Evolutionary conservation across 2,888 invertebrate species (phyloP).

Genomic region (Orthosia gothica): DNA sequence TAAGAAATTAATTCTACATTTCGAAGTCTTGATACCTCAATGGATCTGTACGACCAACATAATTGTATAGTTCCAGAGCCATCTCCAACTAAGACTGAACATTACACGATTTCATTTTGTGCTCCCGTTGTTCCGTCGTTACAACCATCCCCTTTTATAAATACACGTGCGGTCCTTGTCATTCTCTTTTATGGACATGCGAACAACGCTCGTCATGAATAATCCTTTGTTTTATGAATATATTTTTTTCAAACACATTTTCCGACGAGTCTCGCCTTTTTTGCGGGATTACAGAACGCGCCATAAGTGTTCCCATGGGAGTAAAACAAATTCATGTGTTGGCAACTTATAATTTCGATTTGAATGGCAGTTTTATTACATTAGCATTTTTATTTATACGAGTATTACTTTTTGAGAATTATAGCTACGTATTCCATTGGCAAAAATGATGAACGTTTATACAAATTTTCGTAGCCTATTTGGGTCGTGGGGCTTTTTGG

Average conservation of each 20-base stretch:
- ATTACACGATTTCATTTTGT: slow-evolving; percentile 30
- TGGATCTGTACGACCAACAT: not conserved
- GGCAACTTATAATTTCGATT: slow-evolving; percentile 48
- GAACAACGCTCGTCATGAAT: slow-evolving; percentile 64
- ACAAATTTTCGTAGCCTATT: not conserved
- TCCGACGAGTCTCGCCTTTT: slow-evolving; percentile 35
- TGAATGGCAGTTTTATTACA: slow-evolving; percentile 47
- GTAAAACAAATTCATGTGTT: slow-evolving; percentile 38
- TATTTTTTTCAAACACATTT: slow-evolving; percentile 56
- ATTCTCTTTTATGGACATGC: slow-evolving; percentile 63
- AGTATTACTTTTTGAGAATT: slow-evolving; percentile 29
- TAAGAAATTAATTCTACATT: not conserved
- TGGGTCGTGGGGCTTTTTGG: not conserved
- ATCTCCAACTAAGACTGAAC: not conserved
- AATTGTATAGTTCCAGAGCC: not conserved
- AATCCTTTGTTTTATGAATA: slow-evolving; percentile 65
- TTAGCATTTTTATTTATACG: slow-evolving; percentile 52
- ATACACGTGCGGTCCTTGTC: slow-evolving; percentile 55
- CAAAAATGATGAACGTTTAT: not conserved
- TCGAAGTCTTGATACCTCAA: not conserved
- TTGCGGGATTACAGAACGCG: slow-evolving; percentile 39
- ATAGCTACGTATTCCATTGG: not conserved
- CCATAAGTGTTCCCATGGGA: slow-evolving; percentile 53
- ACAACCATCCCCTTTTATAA: slow-evolving; percentile 50
- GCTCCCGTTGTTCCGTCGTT: slow-evolving; percentile 26